Percentiles rank a stretch among this genome's conserved stretches.
phyloP scores from a whole-genome alignment of 2,797 vertebrate species.

The Pangasius sanitwongsei region DNA sequence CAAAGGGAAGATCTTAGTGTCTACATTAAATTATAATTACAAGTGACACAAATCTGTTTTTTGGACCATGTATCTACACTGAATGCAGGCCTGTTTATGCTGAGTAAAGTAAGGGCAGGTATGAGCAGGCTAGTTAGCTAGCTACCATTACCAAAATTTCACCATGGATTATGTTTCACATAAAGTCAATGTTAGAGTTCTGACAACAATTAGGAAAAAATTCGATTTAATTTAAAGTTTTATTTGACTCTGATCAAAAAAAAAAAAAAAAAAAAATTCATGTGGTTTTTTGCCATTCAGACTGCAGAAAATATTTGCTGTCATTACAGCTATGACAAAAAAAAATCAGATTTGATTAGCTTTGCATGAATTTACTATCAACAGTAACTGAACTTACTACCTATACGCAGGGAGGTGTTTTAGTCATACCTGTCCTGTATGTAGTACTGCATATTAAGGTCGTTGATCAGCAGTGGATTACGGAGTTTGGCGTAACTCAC shows the following conservation, averaged over 20 bases:
- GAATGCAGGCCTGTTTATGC: not conserved
- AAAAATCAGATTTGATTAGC: not conserved
- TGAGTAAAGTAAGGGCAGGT: not conserved
- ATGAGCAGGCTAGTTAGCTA: not conserved
- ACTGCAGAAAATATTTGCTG: not conserved
- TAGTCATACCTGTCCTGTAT: slow-evolving; percentile 93
- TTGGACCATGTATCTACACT: not conserved
- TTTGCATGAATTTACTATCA: not conserved
- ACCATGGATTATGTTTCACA: not conserved
- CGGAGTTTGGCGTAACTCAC: slow-evolving; percentile 94
- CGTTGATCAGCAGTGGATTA: slow-evolving; percentile 94
- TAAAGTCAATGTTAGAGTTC: not conserved
- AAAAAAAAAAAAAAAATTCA: not conserved
- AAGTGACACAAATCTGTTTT: not conserved
- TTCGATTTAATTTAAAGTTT: no score
- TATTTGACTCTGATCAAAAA: not conserved
- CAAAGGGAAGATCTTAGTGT: not conserved
- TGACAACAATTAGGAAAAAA: not conserved
- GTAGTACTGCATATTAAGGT: slow-evolving; percentile 98
- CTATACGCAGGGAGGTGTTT: not conserved
- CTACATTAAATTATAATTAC: not conserved
- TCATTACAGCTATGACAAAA: not conserved
- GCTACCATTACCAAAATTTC: not conserved
- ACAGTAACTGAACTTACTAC: not conserved
- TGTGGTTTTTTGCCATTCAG: not conserved